Base-by-base conservation (phyloP, 2,797 vertebrate genomes). In the Sitta carolinensis region DNA sequence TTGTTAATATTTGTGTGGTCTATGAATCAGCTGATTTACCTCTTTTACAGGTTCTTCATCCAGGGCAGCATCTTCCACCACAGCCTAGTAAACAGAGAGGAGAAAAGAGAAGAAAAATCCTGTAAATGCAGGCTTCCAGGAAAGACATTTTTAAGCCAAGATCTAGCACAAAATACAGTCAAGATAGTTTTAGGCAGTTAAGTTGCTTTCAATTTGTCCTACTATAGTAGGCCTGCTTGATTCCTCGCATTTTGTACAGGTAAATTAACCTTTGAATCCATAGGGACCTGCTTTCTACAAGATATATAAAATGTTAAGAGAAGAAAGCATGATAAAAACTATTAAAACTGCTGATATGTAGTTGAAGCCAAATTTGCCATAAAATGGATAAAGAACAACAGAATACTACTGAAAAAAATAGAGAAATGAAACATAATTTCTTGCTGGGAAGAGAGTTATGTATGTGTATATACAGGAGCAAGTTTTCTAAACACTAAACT, bases 41-140 rank as follows among this genome's bases (percentile, higher is more conserved):
- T 97, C 97, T 85, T 96, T 96, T 15, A 81, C 11, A 40, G 96
- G 89, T 38, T 97, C 97, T 40, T 91, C 47, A 83, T 98, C 97
- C 29, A 25, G 47, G 38, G 20, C 54, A 57, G 50, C 43, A 34
- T 98, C 97, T 80, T 98, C 98, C 43, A 92, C 96, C 8, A 95
- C 64, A 76, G 95, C 61, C 98, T 97, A 87, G 30, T 7, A 19
- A 86, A 75, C 8, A 77, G 17, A 78, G 13, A 72, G 3, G 4
- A 48, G 18, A 90, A 82, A 59, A 75, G 13, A 80, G 10, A 40
- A 9, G 29, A 74, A 50, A 57, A 32, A 16, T 52, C 7, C 54
- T 58, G 2, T 96, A 61, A 95, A 75, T n/a, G 47, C 2, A n/a
- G 0, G 0, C n/a, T 67, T 61, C 8, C 25, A 29, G 63, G 55